Conservation (phyloP, 2,888 invertebrate species). For the Biston stratarius region DNA sequence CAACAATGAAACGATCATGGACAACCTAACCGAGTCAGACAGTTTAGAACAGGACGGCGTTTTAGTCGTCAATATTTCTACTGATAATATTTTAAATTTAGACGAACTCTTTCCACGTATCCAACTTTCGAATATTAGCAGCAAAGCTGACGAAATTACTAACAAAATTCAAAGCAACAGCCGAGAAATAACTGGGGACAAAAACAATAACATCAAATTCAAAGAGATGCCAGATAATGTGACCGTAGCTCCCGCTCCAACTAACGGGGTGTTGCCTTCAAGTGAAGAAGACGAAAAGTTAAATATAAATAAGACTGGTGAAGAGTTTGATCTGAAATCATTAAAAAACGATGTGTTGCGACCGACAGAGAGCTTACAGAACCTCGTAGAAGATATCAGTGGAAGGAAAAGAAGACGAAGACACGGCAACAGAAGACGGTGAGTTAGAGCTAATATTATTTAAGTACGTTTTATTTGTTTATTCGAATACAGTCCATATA, state of each 20-base stretch:
- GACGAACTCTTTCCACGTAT: slow-evolving; percentile 78
- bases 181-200: slow-evolving; percentile 83
- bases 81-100: slow-evolving; percentile 78
- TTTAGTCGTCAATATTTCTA: slow-evolving; percentile 78
- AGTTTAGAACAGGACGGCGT: slow-evolving; percentile 84
- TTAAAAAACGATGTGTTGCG: slow-evolving; percentile 66
- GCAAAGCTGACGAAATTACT: slow-evolving; percentile 80
- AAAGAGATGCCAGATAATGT: slow-evolving; percentile 79
- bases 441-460: slow-evolving; percentile 41
- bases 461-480: too few species aligned
- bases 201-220: slow-evolving; percentile 76
- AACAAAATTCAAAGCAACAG: slow-evolving; percentile 86
- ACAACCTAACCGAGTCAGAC: slow-evolving; percentile 80
- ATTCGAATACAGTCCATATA: too few species aligned
- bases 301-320: slow-evolving; percentile 67
- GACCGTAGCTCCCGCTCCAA: slow-evolving; percentile 79
- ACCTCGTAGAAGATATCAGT: slow-evolving; percentile 63
- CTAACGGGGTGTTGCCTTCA: slow-evolving; percentile 75
- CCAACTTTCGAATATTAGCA: slow-evolving; percentile 71
- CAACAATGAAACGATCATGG: slow-evolving; percentile 67
- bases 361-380: slow-evolving; percentile 78
- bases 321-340: slow-evolving; percentile 54
- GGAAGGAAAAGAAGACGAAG: slow-evolving; percentile 67
- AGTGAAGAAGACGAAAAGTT: slow-evolving; percentile 74
- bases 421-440: slow-evolving; percentile 80